These are phyloP conservation scores for Emydura subglobosa DNA, from an alignment of 2,113 vertebrate species.

Conservation along the genomic window DNA sequence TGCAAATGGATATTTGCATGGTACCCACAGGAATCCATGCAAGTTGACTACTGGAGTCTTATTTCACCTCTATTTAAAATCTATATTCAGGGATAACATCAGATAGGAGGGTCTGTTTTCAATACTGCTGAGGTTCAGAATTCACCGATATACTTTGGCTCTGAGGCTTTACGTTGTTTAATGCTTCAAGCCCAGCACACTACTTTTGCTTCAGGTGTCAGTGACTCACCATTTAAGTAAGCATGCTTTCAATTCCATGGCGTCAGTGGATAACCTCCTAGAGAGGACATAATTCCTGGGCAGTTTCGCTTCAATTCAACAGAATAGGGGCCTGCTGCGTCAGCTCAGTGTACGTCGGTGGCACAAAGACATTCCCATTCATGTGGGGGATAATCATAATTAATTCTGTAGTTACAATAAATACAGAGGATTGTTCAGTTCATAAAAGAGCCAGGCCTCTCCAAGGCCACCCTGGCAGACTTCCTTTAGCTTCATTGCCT, in stretches of 20 bases:
- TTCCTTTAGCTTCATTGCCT: not conserved
- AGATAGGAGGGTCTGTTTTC: not conserved
- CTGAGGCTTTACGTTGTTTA: not conserved
- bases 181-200: not conserved
- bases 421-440: not conserved
- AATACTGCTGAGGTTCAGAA: not conserved
- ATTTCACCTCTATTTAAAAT: not conserved
- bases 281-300: not conserved
- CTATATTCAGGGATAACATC: not conserved
- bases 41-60: not conserved
- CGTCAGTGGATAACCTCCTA: not conserved
- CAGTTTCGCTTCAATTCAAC: not conserved
- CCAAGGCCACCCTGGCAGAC: not conserved
- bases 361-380: not conserved
- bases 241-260: not conserved
- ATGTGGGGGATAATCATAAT: not conserved
- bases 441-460: not conserved
- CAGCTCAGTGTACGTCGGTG: not conserved
- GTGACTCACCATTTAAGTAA: not conserved
- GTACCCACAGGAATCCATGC: not conserved
- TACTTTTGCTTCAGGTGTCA: not conserved
- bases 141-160: not conserved
- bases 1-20: not conserved
- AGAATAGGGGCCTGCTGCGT: not conserved
- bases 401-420: not conserved